phyloP scores from a whole-genome alignment of 2,113 vertebrate species.

The Nasalis larvatus region DNA sequence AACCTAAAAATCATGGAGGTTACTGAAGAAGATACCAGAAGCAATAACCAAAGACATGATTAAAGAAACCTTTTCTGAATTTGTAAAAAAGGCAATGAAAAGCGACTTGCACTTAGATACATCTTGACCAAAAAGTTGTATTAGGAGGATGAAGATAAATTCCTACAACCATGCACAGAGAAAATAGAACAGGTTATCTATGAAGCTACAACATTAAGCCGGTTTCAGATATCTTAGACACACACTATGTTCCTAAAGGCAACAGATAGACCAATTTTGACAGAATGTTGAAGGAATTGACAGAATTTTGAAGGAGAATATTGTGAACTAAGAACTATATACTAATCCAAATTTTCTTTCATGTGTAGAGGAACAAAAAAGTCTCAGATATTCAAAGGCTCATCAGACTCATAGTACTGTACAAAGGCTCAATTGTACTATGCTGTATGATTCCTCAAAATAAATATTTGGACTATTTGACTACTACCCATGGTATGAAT shows the following conservation, averaged over 20 bases:
- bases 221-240: neutral
- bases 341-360: neutral
- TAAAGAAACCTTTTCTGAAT: neutral
- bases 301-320: neutral
- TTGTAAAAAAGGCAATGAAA: neutral
- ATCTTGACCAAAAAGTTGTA: neutral
- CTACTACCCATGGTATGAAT: neutral
- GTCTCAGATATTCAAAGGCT: neutral
- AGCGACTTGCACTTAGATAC: neutral
- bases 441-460: neutral
- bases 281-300: neutral
- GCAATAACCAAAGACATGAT: neutral
- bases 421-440: neutral
- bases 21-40: slow-evolving; percentile 25
- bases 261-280: neutral
- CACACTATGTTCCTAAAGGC: neutral
- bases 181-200: neutral
- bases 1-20: neutral
- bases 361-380: neutral
- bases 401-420: neutral
- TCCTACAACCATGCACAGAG: neutral
- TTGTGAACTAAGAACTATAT: neutral
- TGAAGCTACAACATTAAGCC: slow-evolving; percentile 21
- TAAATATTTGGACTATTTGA: neutral
- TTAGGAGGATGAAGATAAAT: neutral